Conservation (phyloP, 2,888 invertebrate genomes). For the Drosophila fungiperda region DNA sequence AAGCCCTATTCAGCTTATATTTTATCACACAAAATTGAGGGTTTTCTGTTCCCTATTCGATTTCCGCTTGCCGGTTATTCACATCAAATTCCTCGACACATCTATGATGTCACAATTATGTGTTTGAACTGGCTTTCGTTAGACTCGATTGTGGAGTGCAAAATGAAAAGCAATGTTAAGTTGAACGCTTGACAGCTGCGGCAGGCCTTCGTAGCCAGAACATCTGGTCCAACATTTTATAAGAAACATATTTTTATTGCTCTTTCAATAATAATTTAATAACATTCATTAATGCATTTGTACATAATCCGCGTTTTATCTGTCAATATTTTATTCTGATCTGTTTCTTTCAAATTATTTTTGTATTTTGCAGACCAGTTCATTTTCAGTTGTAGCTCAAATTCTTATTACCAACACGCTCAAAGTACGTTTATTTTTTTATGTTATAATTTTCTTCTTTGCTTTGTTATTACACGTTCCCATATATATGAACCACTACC, state of each 20-base stretch:
- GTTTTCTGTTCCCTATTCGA: conserved; percentile 41
- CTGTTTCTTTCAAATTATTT: conserved; percentile 41
- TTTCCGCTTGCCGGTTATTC: conserved; percentile 33
- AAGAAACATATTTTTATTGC: neutral
- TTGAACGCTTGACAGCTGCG: conserved; percentile 24
- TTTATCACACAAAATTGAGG: conserved; percentile 1
- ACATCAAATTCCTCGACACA: conserved; percentile 28
- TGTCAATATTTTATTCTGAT: conserved; percentile 30
- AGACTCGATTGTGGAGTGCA: conserved; percentile 29
- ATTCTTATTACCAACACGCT: conserved; percentile 76
- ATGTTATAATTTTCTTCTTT: conserved; percentile 22
- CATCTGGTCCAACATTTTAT: conserved; percentile 10
- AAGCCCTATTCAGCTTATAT: neutral
- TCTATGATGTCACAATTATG: conserved; percentile 60
- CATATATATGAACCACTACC: conserved; percentile 27
- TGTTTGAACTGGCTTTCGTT: conserved; percentile 30
- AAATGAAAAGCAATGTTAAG: conserved; percentile 12
- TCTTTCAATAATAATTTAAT: conserved; percentile 5
- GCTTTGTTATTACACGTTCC: conserved; percentile 13
- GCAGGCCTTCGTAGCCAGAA: neutral
- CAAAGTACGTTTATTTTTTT: conserved; percentile 69
- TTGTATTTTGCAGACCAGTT: conserved; percentile 69
- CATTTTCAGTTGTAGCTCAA: conserved; percentile 76
- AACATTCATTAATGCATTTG: conserved; percentile 31
- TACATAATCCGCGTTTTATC: conserved; percentile 25